phyloP scores from a whole-genome alignment of 2,797 vertebrate genomes.

The Chelonia mydas region DNA sequence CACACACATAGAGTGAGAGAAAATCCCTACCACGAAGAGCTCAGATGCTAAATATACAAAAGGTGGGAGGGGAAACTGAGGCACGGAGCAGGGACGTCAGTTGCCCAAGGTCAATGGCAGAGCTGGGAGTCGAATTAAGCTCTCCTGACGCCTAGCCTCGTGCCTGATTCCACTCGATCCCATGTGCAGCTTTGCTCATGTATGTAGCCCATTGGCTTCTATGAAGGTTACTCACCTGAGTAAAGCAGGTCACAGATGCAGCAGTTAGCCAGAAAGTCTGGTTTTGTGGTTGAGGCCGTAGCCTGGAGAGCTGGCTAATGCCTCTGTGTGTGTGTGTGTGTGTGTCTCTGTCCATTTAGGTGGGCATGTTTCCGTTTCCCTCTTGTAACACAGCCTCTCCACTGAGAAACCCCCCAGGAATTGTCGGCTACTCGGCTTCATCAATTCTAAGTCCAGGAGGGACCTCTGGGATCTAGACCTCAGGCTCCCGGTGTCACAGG shows the following conservation, averaged over 20 bases:
- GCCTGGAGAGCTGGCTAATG: not conserved
- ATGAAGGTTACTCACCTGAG: no score
- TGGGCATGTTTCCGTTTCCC: not conserved
- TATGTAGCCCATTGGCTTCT: not conserved
- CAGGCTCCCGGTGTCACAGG: no score
- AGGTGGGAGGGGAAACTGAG: not conserved
- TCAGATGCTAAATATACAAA: not conserved
- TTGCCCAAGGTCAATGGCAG: not conserved
- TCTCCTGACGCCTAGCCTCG: not conserved
- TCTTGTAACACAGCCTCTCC: not conserved
- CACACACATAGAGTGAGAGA: not conserved
- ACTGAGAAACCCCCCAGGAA: not conserved
- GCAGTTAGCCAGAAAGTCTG: no score
- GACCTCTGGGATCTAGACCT: no score
- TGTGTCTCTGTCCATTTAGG: not conserved
- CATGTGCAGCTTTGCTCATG: not conserved
- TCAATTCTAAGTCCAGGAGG: no score
- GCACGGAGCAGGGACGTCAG: accelerated
- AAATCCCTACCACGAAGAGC: not conserved
- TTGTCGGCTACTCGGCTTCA: not conserved
- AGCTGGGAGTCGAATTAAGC: not conserved
- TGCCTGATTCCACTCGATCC: no score
- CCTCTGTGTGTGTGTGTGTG: not conserved
- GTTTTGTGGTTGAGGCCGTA: not conserved
- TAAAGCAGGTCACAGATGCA: no score